A percentile compares a stretch with the other conserved stretches of the same genome.
Conservation (phyloP, 2,797 vertebrate genomes). For the Esox masquinongy region DNA sequence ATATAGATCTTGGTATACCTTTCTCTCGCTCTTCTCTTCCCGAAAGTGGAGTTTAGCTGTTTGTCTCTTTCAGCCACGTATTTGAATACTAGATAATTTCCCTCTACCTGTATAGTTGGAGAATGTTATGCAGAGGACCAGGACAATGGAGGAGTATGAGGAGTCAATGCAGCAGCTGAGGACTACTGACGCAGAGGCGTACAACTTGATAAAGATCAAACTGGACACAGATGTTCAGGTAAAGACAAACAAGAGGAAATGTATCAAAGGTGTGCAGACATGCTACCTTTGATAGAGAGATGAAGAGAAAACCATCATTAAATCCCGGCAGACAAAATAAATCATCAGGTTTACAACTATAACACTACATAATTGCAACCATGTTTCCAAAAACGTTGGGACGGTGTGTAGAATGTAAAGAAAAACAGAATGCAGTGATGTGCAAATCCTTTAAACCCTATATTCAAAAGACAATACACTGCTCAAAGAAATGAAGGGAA, state of each 20-base stretch:
- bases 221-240: no score
- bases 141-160: slow-evolving; percentile 75
- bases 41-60: no score
- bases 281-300: slow-evolving; percentile 69
- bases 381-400: no score
- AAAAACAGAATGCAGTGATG: no score
- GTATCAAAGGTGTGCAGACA: background rate
- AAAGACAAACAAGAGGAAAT: background rate
- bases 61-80: background rate
- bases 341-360: slow-evolving; percentile 40
- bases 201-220: slow-evolving; percentile 49
- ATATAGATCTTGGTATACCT: no score
- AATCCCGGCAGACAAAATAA: slow-evolving; percentile 72
- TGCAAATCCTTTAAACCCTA: no score
- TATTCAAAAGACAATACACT: no score
- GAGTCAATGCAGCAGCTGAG: slow-evolving; percentile 61
- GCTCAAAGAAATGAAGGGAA: no score
- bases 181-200: slow-evolving; percentile 62
- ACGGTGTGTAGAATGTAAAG: no score
- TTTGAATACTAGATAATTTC: background rate
- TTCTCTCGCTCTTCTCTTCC: background rate
- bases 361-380: no score
- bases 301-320: slow-evolving; percentile 76
- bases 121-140: slow-evolving; percentile 62
- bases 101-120: slow-evolving; percentile 64